A percentile compares a stretch with the other conserved stretches of the same genome.
phyloP scores from a whole-genome alignment of 2,113 vertebrate species.

The Pipa parva region DNA sequence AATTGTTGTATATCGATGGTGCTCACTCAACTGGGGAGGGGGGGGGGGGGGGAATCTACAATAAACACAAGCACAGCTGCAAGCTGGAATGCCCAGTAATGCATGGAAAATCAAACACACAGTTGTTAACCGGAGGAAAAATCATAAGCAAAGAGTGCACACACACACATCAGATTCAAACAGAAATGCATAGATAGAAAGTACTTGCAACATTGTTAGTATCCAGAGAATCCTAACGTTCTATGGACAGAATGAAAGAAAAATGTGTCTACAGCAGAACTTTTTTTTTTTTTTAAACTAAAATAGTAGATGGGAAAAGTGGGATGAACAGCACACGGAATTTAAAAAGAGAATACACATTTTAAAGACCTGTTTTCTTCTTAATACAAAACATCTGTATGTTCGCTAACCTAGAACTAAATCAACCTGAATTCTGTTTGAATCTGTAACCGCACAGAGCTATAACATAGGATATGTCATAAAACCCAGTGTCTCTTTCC shows the following conservation, averaged over 20 bases:
- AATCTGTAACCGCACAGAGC: conserved; percentile 51
- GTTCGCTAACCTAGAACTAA: conserved; percentile 47
- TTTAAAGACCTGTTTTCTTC: conserved; percentile 52
- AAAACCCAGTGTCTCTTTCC: conserved; percentile 28
- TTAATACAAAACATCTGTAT: conserved; percentile 50
- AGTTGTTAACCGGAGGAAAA: neutral
- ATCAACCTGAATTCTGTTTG: conserved; percentile 41
- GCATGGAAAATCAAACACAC: neutral
- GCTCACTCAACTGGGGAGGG: neutral
- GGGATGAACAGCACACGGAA: neutral
- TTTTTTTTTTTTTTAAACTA: neutral
- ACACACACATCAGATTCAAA: neutral
- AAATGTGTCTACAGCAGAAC: neutral
- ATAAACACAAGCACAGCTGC: too few species aligned
- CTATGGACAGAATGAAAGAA: conserved; percentile 9
- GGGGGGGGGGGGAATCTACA: neutral
- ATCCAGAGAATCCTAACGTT: conserved; percentile 42
- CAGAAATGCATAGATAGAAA: conserved; percentile 36
- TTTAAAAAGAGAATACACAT: neutral
- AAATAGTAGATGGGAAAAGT: neutral
- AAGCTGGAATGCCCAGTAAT: neutral
- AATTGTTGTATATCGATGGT: too few species aligned
- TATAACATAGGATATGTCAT: conserved; percentile 5
- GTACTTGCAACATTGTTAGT: conserved; percentile 44
- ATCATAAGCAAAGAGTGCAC: neutral